phyloP scores from a whole-genome alignment of 2,888 invertebrate genomes.

The Epsilonema sp. region DNA sequence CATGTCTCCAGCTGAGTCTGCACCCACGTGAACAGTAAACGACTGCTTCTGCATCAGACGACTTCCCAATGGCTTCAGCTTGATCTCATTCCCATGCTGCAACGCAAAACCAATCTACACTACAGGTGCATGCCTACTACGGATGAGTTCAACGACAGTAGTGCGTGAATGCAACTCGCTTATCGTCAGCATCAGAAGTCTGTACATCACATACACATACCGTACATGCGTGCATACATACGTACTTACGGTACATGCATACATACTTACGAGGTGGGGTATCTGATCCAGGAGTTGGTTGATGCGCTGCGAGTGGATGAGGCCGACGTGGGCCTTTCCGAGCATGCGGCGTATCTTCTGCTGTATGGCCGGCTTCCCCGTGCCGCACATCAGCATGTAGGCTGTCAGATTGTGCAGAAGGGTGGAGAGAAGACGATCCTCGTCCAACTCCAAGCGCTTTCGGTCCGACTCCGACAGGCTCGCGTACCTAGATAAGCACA shows the following conservation, averaged over 20 bases:
- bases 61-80: conserved; percentile 81
- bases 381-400: conserved; percentile 49
- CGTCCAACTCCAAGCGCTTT: conserved; percentile 88
- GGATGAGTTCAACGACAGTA: no score
- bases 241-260: no score
- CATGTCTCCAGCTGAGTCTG: conserved; percentile 61
- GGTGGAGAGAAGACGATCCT: conserved; percentile 79
- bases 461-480: conserved; percentile 30
- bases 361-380: conserved; percentile 18
- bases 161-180: no score
- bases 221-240: no score
- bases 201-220: no score
- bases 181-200: no score
- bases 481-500: conserved; percentile 16
- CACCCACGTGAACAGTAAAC: conserved; percentile 88
- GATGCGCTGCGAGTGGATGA: conserved; percentile 89
- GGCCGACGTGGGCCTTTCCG: conserved; percentile 93
- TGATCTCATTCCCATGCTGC: conserved; percentile 92
- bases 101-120: conserved; percentile 10
- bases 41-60: conserved; percentile 84
- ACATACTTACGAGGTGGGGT: conserved; percentile 52
- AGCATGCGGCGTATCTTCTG: conserved; percentile 69
- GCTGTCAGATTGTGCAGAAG: conserved; percentile 88
- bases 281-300: conserved; percentile 87
- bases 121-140: neutral